A percentile compares a stretch with the other conserved stretches of the same genome.
These are phyloP conservation scores for Alosa alosa DNA, from an alignment of 2,113 vertebrate species.

Conservation along the genomic window DNA sequence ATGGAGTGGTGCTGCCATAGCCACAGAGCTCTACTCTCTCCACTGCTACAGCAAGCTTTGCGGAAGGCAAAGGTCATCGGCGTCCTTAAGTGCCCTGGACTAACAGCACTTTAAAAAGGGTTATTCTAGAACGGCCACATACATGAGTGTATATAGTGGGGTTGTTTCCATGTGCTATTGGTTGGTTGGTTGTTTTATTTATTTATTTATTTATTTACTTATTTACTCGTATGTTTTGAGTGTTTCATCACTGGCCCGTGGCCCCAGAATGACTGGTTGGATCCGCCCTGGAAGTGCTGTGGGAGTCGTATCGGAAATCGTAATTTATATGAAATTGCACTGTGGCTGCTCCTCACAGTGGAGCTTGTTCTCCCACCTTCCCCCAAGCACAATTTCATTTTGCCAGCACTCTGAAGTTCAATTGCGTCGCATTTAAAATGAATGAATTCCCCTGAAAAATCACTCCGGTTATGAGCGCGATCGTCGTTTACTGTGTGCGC, in stretches of 20 bases:
- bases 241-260: not conserved
- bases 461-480: conserved; percentile 5
- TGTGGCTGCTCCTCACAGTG: not conserved
- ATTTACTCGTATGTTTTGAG: not conserved
- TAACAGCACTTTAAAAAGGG: too few species aligned
- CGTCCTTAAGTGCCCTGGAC: too few species aligned
- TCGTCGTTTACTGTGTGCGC: not conserved
- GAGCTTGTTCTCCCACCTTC: not conserved
- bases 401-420: not conserved
- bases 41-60: too few species aligned
- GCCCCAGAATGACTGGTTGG: not conserved
- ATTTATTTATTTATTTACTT: not conserved
- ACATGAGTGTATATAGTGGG: too few species aligned
- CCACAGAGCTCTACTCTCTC: not conserved
- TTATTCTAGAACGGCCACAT: too few species aligned
- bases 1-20: conserved; percentile 45
- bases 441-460: conserved; percentile 16
- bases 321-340: not conserved
- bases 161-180: too few species aligned
- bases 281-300: not conserved
- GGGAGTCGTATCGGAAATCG: not conserved
- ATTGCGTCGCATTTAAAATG: conserved; percentile 17
- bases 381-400: not conserved
- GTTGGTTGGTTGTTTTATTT: too few species aligned
- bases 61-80: too few species aligned